Base-by-base conservation (phyloP, 2,797 vertebrate species). In the Sparus aurata region DNA sequence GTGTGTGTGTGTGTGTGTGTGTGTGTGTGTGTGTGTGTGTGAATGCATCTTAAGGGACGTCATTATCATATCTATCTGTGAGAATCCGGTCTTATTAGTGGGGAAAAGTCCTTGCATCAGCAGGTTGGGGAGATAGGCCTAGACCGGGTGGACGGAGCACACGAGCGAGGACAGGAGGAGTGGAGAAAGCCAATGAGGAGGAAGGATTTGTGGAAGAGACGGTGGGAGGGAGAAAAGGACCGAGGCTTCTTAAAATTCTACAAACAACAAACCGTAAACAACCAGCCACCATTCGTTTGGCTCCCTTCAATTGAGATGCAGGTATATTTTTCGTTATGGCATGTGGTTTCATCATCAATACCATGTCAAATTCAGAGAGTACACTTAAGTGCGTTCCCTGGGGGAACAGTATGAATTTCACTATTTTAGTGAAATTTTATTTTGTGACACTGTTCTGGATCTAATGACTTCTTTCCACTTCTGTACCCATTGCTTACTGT, bases 41-140 rank as follows among this genome's bases (percentile, higher is more conserved):
- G 43, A 80, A 84, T 85, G 80, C 80, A 88, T 94, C 93, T 93
- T 93, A 81, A 87, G 93, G 93, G 93, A 95, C 84, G 89, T 94
- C 91, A 94, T 95, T 95, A 94, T 92, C 90, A 92, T 87, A 88
- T 92, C 75, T 79, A 79, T 89, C 82, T 87, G 63, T 70, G 73
- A 89, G 73, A 85, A 86, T 83, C 60, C 8, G 20, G 27, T 87
- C 66, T 88, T 91, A 77, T 87, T 77, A 87, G 82, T 50, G 54
- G 34, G 46, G 43, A 76, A 82, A 90, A 89, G 45, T 74, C 74
- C 80, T 86, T 86, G 85, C 79, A 85, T 90, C 89, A 90, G 89
- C 85, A 88, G 49, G 60, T 82, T 83, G 65, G 55, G 61, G 64
- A 80, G 57, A 79, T 53, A 46, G 62, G 68, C 77, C 61, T 54